Base-by-base conservation (phyloP, 2,797 vertebrate genomes). In the Diplodus puntazzo region DNA sequence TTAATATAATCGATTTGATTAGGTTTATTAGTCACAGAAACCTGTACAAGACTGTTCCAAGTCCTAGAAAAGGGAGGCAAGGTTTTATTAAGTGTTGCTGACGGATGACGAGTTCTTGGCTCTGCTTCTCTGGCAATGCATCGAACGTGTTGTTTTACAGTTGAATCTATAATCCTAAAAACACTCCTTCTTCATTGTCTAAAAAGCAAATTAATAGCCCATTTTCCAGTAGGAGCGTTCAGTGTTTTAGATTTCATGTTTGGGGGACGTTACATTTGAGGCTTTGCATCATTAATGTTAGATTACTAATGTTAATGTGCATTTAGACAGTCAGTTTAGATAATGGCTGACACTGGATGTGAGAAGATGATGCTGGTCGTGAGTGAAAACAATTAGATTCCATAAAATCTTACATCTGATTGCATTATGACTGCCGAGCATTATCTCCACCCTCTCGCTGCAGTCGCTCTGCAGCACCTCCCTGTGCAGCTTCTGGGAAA, bases 321-420 rank as follows among this genome's bases (percentile, higher is more conserved):
- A 53, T 66, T 48, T 10, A 69, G n/a, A 52, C n/a, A 30, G 49
- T 66, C 62, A 61, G 8, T 18, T 30, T 68, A 45, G 45, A 64
- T 20, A 65, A 75, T 74, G 59, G 27, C 60, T 63, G 11, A 0
- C 67, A 20, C 39, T 68, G 20, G 42, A 61, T 20, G 50, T 74
- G 67, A 62, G 52, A 34, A 72, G 61, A 78, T 69, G 34, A 52
- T 69, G 67, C 21, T 53, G 49, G 46, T 46, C 50, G 48, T 42
- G 59, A 77, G 54, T 70, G 50, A 58, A 79, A 30, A n/a, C 52
- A 23, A 66, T 79, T 80, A 77, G 27, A 54, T 18, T 55, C 3
- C 13, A 65, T 69, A 27, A 67, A 60, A 73, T 43, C 75, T 84
- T 59, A 69, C 13, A 81, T 69, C 34, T 66, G 48, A 84, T 81